phyloP scores from a whole-genome alignment of 2,888 invertebrate genomes.

The Kuschelorhynchus macadamiae region DNA sequence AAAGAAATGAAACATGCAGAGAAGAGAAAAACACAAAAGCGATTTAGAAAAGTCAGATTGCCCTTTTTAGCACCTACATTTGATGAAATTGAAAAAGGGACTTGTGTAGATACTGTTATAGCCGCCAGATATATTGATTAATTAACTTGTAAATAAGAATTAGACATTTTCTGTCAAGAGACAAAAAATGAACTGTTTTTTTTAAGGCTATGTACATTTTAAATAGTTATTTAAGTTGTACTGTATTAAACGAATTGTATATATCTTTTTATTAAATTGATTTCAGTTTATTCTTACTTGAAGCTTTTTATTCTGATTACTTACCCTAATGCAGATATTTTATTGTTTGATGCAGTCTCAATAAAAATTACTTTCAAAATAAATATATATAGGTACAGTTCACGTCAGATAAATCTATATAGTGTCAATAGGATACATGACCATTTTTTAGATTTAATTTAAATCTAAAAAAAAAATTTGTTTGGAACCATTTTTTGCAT shows the following conservation, averaged over 20 bases:
- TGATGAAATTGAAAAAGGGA: constrained; percentile 26
- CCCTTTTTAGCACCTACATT: constrained; percentile 35
- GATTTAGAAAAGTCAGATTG: constrained; percentile 11
- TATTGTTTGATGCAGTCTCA: too few species aligned
- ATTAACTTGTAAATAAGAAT: constrained; percentile 1
- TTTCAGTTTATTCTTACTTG: too few species aligned
- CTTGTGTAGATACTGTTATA: constrained; percentile 13
- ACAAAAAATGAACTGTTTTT: background rate
- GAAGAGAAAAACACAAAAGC: constrained; percentile 13
- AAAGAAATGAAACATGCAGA: constrained; percentile 25
- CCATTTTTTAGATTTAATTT: too few species aligned
- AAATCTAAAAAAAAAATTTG: too few species aligned
- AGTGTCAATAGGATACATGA: too few species aligned
- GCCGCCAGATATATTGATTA: constrained; percentile 1
- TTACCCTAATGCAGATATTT: too few species aligned
- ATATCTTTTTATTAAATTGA: too few species aligned
- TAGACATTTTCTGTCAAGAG: background rate
- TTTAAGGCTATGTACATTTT: background rate
- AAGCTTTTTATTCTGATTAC: too few species aligned
- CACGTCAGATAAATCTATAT: too few species aligned
- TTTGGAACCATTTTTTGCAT: too few species aligned
- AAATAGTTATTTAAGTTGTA: background rate
- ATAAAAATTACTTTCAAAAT: too few species aligned
- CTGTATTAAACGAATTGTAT: background rate
- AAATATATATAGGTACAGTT: too few species aligned